phyloP scores from a whole-genome alignment of 2,797 vertebrate species.

The Leptodactylus fallax region DNA sequence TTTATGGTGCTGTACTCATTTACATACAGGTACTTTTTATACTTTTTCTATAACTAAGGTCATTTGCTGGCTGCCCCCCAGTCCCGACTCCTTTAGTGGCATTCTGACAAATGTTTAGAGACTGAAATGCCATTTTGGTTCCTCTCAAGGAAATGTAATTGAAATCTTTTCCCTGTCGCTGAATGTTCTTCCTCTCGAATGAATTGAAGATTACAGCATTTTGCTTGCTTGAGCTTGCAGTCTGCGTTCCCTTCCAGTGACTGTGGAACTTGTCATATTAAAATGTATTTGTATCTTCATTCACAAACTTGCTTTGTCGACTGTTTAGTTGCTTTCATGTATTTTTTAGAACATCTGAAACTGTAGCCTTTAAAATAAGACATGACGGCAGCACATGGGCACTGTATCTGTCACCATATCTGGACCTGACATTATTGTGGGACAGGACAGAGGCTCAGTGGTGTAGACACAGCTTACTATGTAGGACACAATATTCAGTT shows the following conservation, averaged over 20 bases:
- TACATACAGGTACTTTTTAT: too few relatives aligned
- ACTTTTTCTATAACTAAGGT: neutral
- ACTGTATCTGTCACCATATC: too few relatives aligned
- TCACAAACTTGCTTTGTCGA: neutral
- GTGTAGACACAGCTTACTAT: neutral
- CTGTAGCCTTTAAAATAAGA: neutral
- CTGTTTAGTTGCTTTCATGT: neutral
- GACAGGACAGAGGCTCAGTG: neutral
- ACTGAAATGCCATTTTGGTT: neutral
- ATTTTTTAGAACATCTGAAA: neutral
- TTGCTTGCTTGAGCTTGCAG: conserved; percentile 22
- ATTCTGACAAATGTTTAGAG: conserved; percentile 14
- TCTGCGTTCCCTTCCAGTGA: conserved; percentile 31
- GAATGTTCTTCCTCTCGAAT: conserved; percentile 19
- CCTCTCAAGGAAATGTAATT: conserved; percentile 47
- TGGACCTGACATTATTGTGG: too few relatives aligned
- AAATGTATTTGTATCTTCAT: conserved; percentile 12
- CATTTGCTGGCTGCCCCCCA: neutral
- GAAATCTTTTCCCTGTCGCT: conserved; percentile 1
- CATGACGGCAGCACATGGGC: too few relatives aligned
- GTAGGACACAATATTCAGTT: too few relatives aligned
- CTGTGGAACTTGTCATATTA: conserved; percentile 11
- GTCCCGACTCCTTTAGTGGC: neutral
- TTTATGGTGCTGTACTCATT: too few relatives aligned
- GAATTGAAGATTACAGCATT: conserved; percentile 42